These are phyloP conservation scores for Ptychochromis oligacanthus DNA, from an alignment of 2,113 vertebrate species.

Conservation along the genomic window DNA sequence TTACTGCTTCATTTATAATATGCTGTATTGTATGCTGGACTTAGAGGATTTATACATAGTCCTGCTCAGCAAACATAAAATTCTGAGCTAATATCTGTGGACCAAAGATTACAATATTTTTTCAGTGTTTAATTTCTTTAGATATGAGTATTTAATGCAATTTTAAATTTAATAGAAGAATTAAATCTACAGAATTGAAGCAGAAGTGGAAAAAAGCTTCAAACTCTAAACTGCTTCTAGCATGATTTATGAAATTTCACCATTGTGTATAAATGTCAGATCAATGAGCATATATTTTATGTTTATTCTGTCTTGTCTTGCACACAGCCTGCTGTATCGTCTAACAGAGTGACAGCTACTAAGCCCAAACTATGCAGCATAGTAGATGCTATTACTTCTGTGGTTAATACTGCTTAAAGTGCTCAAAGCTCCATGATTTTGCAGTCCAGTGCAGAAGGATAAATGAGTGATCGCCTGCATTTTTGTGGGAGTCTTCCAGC, in stretches of 20 bases:
- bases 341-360: background rate
- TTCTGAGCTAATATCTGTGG: background rate
- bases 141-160: background rate
- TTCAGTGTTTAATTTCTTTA: background rate
- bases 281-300: background rate
- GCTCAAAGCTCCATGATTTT: background rate
- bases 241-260: background rate
- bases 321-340: background rate
- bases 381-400: background rate
- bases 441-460: background rate
- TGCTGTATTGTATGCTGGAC: background rate
- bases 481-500: background rate
- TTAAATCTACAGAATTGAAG: background rate
- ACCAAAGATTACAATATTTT: background rate
- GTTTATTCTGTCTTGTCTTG: background rate
- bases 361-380: background rate
- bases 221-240: background rate
- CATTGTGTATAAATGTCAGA: background rate
- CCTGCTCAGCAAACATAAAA: background rate
- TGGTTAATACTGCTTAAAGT: background rate
- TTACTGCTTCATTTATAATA: slow-evolving; percentile 1
- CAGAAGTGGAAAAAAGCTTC: background rate
- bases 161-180: background rate
- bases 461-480: background rate
- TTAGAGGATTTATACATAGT: background rate